Base-by-base conservation (phyloP, 1,140 invertebrate species). In the Zaprionus capensis region DNA sequence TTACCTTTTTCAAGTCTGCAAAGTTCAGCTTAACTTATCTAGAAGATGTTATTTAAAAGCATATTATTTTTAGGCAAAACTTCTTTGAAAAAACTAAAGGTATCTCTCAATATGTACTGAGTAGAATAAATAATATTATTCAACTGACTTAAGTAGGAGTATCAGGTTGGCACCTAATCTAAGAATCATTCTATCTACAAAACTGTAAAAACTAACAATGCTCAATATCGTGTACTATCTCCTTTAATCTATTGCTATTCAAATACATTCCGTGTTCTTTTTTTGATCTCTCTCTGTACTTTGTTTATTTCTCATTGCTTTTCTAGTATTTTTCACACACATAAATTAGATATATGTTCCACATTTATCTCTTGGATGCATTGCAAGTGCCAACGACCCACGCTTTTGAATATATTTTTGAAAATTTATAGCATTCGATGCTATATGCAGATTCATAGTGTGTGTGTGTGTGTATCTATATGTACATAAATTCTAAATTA, bases 301-400 rank as follows among this genome's bases (percentile, higher is more conserved):
- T 17, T n/a, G 9, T 36, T 11, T 20, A 36, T 17, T 34, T 58
- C 17, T 38, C n/a, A 36, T 20, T 58, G 17, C 15, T 58, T 34
- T 58, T 58, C 56, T 58, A 34, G 24, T 34, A 28, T 34, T 57
- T 34, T 28, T 36, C n/a, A n/a, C 31, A 38, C 31, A 15, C 24
- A 56, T 56, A 49, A 58, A 46, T 46, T 46, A 57, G 6, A 46
- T 58, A 36, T 34, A 68, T 24, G n/a, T 5, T 28, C 5, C 24
- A 51, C 26, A 38, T 62, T 12, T 56, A 31, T 44, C 46, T 41
- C 20, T 31, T 24, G 31, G 4, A 38, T 72, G 63, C 62, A 78
- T 41, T 72, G 56, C 74, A 77, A 72, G 58, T 79, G 74, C 77
- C 77, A 79, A 76, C 77, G 24, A 73, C 70, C 55, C 69, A 77